phyloP scores from a whole-genome alignment of 2,113 vertebrate species.

The Colius striatus region DNA sequence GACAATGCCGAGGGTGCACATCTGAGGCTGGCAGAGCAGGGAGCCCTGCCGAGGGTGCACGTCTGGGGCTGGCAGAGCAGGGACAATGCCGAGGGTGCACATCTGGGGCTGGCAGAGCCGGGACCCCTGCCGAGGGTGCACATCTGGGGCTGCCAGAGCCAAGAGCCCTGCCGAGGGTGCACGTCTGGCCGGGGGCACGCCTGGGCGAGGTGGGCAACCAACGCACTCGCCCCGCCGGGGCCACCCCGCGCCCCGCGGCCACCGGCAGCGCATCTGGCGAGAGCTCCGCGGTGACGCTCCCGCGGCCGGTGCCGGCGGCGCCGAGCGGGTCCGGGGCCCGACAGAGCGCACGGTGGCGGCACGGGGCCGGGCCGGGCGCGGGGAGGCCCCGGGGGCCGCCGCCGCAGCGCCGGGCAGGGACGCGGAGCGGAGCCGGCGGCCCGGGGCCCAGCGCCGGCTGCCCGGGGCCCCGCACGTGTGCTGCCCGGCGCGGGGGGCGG shows the following conservation, averaged over 20 bases:
- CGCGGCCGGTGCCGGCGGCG: not conserved
- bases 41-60: not conserved
- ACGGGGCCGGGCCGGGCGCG: not conserved
- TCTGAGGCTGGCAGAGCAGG: too few relatives aligned
- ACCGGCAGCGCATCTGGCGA: not conserved
- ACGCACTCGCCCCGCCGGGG: not conserved
- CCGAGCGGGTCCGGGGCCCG: not conserved
- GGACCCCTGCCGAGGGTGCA: not conserved
- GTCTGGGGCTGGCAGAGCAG: too few relatives aligned
- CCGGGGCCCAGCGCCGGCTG: not conserved
- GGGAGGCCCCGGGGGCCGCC: not conserved
- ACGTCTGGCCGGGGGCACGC: not conserved
- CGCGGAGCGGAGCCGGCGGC: not conserved
- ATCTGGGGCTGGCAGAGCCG: too few relatives aligned
- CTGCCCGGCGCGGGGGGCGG: not conserved
- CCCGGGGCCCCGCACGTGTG: not conserved
- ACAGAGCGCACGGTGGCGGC: not conserved
- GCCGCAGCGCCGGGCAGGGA: not conserved
- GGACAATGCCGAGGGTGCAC: not conserved
- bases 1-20: not conserved
- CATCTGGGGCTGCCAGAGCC: too few relatives aligned
- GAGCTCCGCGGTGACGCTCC: not conserved
- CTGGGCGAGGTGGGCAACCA: not conserved
- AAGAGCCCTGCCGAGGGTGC: not conserved
- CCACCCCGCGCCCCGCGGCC: not conserved